These are phyloP conservation scores for Silurus asotus DNA, from an alignment of 2,113 vertebrate species.

Conservation along the genomic window DNA sequence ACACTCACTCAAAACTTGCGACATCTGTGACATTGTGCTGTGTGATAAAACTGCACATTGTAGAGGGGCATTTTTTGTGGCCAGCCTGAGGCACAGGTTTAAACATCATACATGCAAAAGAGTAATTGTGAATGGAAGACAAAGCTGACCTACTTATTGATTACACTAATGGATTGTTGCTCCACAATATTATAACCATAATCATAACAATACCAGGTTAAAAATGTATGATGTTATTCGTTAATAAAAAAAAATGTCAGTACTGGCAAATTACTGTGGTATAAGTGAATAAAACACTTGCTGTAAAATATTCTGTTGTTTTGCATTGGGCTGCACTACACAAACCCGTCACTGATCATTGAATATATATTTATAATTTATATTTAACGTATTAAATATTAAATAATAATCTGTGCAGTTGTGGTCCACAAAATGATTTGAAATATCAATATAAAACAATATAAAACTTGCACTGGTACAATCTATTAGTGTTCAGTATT, in stretches of 20 bases:
- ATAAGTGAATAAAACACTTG: background rate
- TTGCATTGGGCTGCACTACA: background rate
- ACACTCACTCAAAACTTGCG: no score
- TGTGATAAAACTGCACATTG: no score
- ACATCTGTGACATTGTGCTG: no score
- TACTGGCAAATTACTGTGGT: background rate
- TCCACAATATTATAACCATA: background rate
- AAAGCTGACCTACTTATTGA: no score
- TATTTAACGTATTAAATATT: background rate
- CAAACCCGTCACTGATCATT: background rate
- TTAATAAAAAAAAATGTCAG: background rate
- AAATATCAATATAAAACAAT: background rate
- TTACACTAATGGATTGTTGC: no score
- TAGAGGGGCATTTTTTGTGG: no score
- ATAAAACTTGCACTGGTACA: background rate
- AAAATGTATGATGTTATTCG: background rate
- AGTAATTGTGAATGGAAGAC: no score
- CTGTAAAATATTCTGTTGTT: background rate
- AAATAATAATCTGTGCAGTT: background rate
- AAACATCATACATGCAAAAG: no score
- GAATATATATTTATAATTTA: background rate
- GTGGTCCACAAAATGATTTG: background rate
- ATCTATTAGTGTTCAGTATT: no score
- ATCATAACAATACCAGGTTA: no score
- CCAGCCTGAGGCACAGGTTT: no score